phyloP scores from a whole-genome alignment of 2,888 invertebrate species.

The Drosophila birchii region DNA sequence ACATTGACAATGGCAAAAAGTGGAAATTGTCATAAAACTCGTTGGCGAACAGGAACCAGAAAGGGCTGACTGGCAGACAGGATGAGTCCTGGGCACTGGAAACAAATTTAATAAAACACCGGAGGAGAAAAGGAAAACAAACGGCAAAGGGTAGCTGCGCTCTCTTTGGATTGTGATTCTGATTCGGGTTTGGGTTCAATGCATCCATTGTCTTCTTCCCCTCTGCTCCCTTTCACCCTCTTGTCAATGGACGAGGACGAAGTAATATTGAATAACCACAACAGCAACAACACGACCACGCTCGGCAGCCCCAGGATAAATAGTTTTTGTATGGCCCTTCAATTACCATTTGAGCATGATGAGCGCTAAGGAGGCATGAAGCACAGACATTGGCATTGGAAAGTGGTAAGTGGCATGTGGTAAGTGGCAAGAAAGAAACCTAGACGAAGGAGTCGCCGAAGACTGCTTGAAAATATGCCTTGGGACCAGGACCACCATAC shows the following conservation, averaged over 20 bases:
- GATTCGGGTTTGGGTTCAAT: slow-evolving; percentile 52
- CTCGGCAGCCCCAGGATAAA: slow-evolving; percentile 78
- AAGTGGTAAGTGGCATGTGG: slow-evolving; percentile 60
- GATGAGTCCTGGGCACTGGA: slow-evolving; percentile 66
- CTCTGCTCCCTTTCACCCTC: slow-evolving; percentile 1
- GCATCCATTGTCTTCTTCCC: slow-evolving; percentile 42
- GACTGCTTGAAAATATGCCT: slow-evolving; percentile 61
- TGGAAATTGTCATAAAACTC: slow-evolving; percentile 69
- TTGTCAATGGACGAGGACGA: slow-evolving; percentile 47
- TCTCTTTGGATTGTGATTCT: slow-evolving; percentile 10
- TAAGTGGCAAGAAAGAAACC: slow-evolving; percentile 63
- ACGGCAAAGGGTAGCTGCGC: slow-evolving; percentile 59
- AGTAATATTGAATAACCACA: slow-evolving; percentile 78
- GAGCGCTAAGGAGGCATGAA: slow-evolving; percentile 76
- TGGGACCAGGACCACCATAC: slow-evolving; percentile 59
- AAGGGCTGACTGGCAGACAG: slow-evolving; percentile 18
- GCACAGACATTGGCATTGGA: slow-evolving; percentile 41
- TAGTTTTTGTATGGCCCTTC: slow-evolving; percentile 80
- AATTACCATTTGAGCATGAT: slow-evolving; percentile 83
- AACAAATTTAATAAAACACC: slow-evolving; percentile 76
- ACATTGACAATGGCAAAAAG: slow-evolving; percentile 65
- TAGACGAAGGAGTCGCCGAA: slow-evolving; percentile 58
- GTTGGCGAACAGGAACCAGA: slow-evolving; percentile 44
- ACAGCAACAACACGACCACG: slow-evolving; percentile 53
- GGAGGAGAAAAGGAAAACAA: slow-evolving; percentile 22